Base-by-base conservation (phyloP, 2,113 vertebrate genomes). In the Peucedramus taeniatus region DNA sequence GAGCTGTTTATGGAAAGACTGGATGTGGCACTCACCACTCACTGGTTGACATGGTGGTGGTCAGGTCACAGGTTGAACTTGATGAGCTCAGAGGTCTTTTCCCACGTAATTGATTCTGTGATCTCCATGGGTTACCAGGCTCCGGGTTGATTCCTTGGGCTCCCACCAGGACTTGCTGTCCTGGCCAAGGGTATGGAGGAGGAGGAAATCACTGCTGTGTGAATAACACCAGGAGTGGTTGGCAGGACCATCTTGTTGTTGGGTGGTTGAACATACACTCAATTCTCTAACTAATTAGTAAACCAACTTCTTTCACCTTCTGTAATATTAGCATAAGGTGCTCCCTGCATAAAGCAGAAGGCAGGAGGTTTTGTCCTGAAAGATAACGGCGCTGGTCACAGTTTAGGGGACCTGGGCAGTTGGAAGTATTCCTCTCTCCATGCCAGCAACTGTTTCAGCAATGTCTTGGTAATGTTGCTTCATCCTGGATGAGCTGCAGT, bases 151-250 rank as follows among this genome's bases (percentile, higher is more conserved):
- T 27, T 65, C 60, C 45, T 30, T 3, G 5, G 9, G 66, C 39
- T 49, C 10, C n/a, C 0, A 0, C 18, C 1, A 3, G 49, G 20
- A 79, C 53, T 26, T 81, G 39, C 42, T 40, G 27, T 65, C 28
- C 51, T 45, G 60, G 44, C 39, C 15, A 6, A 47, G 39, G 44
- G 31, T 0, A 7, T 30, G 47, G 51, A 78, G 26, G 18, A 83
- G 17, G 56, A 75, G 70, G 22, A 54, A 53, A 72, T 57, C 33
- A 11, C 1, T 12, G 39, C 65, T 45, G 5, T 23, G 8, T 40
- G 47, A 88, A 39, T n/a, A 66, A 31, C 50, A 15, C 11, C 26
- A 13, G 42, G 42, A 33, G 1, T 28, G 33, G 56, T 21, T 92
- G 78, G 53, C 66, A 76, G 44, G 49, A 42, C 39, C 8, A 0